phyloP scores from a whole-genome alignment of 2,797 vertebrate species.

The Eulemur coronatus region DNA sequence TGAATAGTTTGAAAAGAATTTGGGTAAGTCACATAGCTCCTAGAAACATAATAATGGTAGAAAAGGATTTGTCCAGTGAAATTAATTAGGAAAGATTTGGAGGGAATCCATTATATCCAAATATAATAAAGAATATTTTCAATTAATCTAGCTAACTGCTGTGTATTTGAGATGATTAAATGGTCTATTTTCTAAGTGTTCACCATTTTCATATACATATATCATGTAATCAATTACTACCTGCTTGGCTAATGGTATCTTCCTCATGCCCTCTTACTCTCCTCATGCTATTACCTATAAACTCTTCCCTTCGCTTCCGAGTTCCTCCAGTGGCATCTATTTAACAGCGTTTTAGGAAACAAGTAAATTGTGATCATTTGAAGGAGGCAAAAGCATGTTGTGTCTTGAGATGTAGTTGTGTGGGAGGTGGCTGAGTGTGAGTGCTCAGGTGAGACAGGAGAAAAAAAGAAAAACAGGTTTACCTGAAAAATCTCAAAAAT shows the following conservation, averaged over 20 bases:
- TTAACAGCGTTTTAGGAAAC: neutral
- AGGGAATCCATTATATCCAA: neutral
- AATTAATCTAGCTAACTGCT: neutral
- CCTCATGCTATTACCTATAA: neutral
- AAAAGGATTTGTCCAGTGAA: neutral
- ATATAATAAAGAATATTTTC: conserved; percentile 14
- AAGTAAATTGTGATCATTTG: neutral
- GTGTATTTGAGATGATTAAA: neutral
- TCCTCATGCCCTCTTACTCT: neutral
- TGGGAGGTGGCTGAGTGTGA: neutral
- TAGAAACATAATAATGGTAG: neutral
- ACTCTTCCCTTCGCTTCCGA: neutral
- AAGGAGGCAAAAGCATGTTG: neutral
- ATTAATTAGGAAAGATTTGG: neutral
- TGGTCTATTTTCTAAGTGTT: neutral
- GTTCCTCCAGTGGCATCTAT: neutral
- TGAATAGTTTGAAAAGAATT: neutral
- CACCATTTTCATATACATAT: neutral
- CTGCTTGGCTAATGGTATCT: neutral
- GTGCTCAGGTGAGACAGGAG: neutral
- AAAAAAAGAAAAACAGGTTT: neutral
- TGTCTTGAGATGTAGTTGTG: neutral
- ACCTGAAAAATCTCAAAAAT: conserved; percentile 31
- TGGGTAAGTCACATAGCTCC: neutral
- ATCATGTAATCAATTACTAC: neutral